phyloP scores from a whole-genome alignment of 2,113 vertebrate species.

The Silurus meridionalis region DNA sequence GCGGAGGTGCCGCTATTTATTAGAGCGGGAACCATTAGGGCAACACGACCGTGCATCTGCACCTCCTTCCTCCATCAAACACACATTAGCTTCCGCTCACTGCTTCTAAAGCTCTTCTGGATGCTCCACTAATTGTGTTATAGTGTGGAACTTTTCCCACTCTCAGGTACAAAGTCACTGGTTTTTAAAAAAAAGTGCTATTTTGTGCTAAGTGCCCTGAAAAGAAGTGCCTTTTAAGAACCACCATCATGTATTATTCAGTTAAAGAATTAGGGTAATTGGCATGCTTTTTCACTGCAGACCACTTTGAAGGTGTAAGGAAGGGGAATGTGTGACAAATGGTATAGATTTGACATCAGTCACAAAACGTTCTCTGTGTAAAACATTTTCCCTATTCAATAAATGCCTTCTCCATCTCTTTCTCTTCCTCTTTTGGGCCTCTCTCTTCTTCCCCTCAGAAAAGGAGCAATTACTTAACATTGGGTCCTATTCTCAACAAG shows the following conservation, averaged over 20 bases:
- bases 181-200: conserved; percentile 10
- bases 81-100: conserved; percentile 25
- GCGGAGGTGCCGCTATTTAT: conserved; percentile 64
- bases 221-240: conserved; percentile 11
- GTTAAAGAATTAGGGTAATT: conserved; percentile 21
- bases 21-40: conserved; percentile 54
- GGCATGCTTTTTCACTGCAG: background rate
- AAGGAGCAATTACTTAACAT: conserved; percentile 49
- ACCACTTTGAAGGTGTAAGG: conserved; percentile 2
- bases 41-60: conserved; percentile 32
- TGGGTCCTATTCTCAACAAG: conserved; percentile 39
- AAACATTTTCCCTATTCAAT: background rate
- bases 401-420: background rate
- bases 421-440: background rate
- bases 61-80: conserved; percentile 20
- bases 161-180: conserved; percentile 2
- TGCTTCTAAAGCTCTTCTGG: background rate
- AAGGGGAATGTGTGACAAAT: background rate
- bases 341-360: conserved; percentile 15
- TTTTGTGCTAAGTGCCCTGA: background rate
- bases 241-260: conserved; percentile 28
- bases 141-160: background rate
- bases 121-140: conserved; percentile 28
- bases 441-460: conserved; percentile 16
- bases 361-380: background rate